Evolutionary conservation across 2,888 invertebrate species (phyloP), one percentile per base, ranked within the genome.

Genomic region (Hermaeophaga mercurialis): DNA sequence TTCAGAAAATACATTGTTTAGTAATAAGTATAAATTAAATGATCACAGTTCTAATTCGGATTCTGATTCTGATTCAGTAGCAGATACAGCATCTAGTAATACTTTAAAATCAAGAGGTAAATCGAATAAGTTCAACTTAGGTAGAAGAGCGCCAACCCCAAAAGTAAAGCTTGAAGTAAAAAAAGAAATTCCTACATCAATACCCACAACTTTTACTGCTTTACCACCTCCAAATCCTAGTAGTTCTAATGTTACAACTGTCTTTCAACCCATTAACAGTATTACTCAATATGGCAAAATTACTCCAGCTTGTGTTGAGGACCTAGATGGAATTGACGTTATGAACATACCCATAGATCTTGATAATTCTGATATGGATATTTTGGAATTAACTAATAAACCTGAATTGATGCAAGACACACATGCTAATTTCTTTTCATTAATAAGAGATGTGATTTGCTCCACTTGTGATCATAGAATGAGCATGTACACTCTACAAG

Each of bases 401-500:
- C 71, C 80, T 4, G 81, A 83, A 14, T 75, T 91, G 28, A 89
- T 89, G 75, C 90, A 91, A 75, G 91, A 90, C 44, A 90, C 90
- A 0, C 91, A 91, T 66, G 84, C 88, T 0, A 90, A 89, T 74
- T 96, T 94, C 81, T 86, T 96, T 75, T 91, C 94, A 1, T 78
- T 96, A 34, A 83, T 96, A 19, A 83, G 96, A 3, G 95, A 94
- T 69, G 84, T 96, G 55, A 91, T 96, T 69, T 90, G 90, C 48
- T 90, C 92, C 0, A 87, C 91, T 3, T 85, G 87, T 1, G 93
- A 94, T 64, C 92, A 92, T 71, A 84, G 94, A 38, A 90, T 94
- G 77, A 88, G 89, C 18, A 84, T 89, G 60, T 81, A 82, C 4
- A 87, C 90, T 71, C 77, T 96, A 76, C 87, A 90, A 72, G 83